These are phyloP conservation scores for Prietella phreatophila DNA, from an alignment of 2,113 vertebrate species.

Conservation along the genomic window DNA sequence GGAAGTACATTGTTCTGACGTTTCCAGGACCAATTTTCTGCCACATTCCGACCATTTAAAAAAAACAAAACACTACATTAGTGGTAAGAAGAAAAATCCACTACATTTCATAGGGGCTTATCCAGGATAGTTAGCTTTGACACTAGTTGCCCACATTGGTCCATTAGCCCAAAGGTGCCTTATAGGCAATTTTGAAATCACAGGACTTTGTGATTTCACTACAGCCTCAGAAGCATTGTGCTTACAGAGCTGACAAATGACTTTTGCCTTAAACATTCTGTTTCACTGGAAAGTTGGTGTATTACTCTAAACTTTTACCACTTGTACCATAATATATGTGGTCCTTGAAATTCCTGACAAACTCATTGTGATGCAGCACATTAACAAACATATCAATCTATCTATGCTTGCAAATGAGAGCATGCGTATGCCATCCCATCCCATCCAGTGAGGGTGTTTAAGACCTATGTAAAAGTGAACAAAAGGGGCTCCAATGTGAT, in stretches of 20 bases:
- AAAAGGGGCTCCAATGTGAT: not conserved
- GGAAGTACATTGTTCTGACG: too few species aligned
- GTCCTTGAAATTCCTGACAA: not conserved
- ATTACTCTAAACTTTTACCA: too few species aligned
- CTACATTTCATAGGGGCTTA: not conserved
- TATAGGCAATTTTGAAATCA: not conserved
- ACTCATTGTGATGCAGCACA: not conserved
- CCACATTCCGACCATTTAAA: not conserved
- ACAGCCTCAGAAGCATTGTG: not conserved
- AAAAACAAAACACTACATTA: not conserved
- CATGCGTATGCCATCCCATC: too few species aligned
- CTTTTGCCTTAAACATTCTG: too few species aligned
- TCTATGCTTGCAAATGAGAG: not conserved
- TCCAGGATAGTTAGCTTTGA: not conserved
- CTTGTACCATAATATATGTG: not conserved
- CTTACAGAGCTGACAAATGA: too few species aligned
- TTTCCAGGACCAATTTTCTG: too few species aligned
- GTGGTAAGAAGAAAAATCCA: not conserved
- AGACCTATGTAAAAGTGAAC: not conserved
- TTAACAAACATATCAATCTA: not conserved
- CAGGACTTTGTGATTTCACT: not conserved
- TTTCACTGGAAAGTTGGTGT: too few species aligned
- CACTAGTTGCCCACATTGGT: not conserved
- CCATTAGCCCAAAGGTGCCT: not conserved
- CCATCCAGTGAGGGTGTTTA: not conserved